A percentile compares a stretch with the other conserved stretches of the same genome.
phyloP scores from a whole-genome alignment of 2,888 invertebrate genomes.

The Carcina quercana region DNA sequence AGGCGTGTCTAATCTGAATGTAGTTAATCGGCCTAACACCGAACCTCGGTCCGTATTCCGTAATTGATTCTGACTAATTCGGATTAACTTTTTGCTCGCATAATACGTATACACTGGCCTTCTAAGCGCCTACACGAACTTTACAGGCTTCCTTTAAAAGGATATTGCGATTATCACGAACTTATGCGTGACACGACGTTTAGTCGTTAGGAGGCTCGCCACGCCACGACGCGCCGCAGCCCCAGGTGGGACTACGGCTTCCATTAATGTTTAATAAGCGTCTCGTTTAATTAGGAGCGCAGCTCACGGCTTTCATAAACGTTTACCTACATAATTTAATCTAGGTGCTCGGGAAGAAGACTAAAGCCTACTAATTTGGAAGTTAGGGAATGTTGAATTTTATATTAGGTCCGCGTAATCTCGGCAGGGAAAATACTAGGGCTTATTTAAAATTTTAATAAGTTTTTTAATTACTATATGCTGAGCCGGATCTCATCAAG shows the following conservation, averaged over 20 bases:
- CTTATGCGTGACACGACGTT: conserved; percentile 36
- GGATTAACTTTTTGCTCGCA: conserved; percentile 50
- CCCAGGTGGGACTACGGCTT: conserved; percentile 35
- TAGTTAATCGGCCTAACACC: conserved; percentile 46
- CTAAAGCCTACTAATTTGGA: no score
- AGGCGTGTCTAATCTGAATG: conserved; percentile 47
- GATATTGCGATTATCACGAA: conserved; percentile 48
- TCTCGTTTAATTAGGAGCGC: conserved; percentile 22
- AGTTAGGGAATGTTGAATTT: no score
- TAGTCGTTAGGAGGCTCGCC: conserved; percentile 27
- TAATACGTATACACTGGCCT: conserved; percentile 46
- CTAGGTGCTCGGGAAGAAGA: not conserved
- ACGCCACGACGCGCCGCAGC: no score
- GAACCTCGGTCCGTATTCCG: conserved; percentile 33
- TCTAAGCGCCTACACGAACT: conserved; percentile 35
- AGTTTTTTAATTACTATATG: no score
- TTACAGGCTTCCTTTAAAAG: conserved; percentile 57
- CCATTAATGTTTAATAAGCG: conserved; percentile 20
- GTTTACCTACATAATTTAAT: not conserved
- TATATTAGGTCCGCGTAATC: no score
- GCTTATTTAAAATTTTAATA: no score
- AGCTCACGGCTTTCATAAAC: not conserved
- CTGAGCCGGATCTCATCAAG: no score
- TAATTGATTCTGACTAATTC: conserved; percentile 57
- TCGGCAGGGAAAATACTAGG: no score